Conservation (phyloP, 2,113 vertebrate genomes). For the Circaetus cinerascens region DNA sequence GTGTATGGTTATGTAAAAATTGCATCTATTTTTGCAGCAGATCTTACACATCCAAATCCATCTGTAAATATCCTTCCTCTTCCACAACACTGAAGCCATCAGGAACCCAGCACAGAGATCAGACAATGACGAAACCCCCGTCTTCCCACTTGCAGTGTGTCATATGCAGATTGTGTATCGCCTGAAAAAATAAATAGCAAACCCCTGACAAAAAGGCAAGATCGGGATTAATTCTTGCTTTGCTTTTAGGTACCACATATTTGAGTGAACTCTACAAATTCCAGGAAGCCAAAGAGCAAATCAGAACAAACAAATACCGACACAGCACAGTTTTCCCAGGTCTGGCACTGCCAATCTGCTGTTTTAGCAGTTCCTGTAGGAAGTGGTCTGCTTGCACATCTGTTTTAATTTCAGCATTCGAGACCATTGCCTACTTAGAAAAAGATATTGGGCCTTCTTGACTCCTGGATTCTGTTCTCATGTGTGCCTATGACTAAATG, state of each 20-base stretch:
- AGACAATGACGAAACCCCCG: not conserved
- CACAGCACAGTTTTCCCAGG: not conserved
- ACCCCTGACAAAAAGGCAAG: not conserved
- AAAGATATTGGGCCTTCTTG: not conserved
- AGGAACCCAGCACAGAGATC: not conserved
- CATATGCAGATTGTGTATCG: not conserved
- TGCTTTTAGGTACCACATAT: not conserved
- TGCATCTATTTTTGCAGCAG: slow-evolving; percentile 6
- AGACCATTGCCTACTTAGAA: not conserved
- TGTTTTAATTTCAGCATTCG: not conserved
- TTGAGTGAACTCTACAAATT: slow-evolving; percentile 29
- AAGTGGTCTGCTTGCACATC: not conserved
- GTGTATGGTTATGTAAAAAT: slow-evolving; percentile 5
- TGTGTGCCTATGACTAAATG: not conserved
- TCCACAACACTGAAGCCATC: not conserved
- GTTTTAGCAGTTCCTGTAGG: not conserved
- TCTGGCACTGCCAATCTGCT: not conserved
- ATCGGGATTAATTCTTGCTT: slow-evolving; percentile 22
- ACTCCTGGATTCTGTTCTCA: not conserved
- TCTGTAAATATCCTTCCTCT: slow-evolving; percentile 32
- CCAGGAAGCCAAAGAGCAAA: slow-evolving; percentile 35
- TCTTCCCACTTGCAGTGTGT: not conserved
- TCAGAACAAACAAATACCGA: not conserved
- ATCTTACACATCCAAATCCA: slow-evolving; percentile 30
- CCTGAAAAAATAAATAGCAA: slow-evolving; percentile 62